Percentiles rank a stretch among this genome's conserved stretches.
Evolutionary conservation across 2,888 invertebrate species (phyloP).

Genomic region (Acanthosepion pharaonis): DNA sequence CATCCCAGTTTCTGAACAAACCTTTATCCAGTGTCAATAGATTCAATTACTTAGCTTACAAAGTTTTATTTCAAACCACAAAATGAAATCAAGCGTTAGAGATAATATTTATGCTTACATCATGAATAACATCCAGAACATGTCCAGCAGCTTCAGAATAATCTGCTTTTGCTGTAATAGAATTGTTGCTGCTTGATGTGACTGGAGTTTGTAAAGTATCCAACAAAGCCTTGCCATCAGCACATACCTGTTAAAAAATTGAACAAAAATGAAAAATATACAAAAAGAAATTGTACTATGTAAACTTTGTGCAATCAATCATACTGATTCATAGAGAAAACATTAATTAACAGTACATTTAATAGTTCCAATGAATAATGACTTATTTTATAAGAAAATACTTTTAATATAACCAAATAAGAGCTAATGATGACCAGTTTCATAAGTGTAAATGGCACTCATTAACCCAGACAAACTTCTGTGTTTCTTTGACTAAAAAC

Average conservation of each 20-base stretch:
- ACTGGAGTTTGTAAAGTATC: constrained; percentile 76
- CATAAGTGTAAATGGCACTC: too few relatives aligned
- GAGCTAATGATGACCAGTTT: too few relatives aligned
- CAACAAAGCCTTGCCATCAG: constrained; percentile 76
- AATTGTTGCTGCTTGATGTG: constrained; percentile 72
- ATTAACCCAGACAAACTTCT: too few relatives aligned
- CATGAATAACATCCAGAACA: constrained; percentile 95
- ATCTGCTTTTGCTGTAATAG: constrained; percentile 80
- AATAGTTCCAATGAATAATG: too few relatives aligned
- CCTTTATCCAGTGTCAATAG: too few relatives aligned
- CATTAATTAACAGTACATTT: too few relatives aligned
- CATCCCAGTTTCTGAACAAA: too few relatives aligned
- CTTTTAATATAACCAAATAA: too few relatives aligned
- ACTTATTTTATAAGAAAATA: too few relatives aligned
- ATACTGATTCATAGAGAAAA: neutral
- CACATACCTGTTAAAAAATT: constrained; percentile 73
- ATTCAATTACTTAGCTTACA: too few relatives aligned
- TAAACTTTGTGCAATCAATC: neutral
- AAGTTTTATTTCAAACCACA: too few relatives aligned
- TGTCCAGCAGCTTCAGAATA: constrained; percentile 96
- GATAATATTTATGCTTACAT: constrained; percentile 75
- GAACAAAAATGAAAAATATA: constrained; percentile 24
- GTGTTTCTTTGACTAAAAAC: too few relatives aligned
- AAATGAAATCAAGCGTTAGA: neutral
- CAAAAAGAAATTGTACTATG: neutral